Evolutionary conservation across 2,888 invertebrate genomes (phyloP), one percentile per base, ranked within the genome.

Genomic region (Augiades crinisus): DNA sequence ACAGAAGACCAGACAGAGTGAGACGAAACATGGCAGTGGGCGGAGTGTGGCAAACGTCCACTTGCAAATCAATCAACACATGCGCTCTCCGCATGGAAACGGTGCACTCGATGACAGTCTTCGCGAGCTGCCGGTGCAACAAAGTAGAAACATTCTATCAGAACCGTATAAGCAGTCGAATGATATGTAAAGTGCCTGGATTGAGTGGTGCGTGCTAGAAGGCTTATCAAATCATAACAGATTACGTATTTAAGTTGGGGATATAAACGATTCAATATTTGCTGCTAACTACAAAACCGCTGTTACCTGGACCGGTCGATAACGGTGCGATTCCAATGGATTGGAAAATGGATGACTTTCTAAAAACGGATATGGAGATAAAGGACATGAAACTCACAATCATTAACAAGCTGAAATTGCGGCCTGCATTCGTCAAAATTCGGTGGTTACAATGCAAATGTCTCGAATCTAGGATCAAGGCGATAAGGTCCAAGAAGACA

Each of bases 21-120:
- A 47, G 49, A 40, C 24, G 41, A 49, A 49, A 49, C 14, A 49
- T 41, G 17, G 13, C 16, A 21, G 45, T 24, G 47, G 40, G 47
- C 31, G 40, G 47, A 41, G 47, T 41, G 13, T n/a, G 31, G 31
- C 17, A 7, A 41, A 41, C 33, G 22, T 40, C 40, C 27, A 14
- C n/a, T 31, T 33, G 33, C 22, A 47, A 40, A 40, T 40, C 31
- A 40, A 33, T 40, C 33, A 40, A 47, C 33, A 47, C 40, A 40
- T 47, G 47, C 40, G 47, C 47, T 40, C 40, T 47, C 5, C 40
- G 38, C 21, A 22, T 31, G 5, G 31, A 14, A 33, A 10, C 13
- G 21, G 19, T 47, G 47, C 47, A 47, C 2, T 30, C 10, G 5
- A 8, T 12, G 30, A 19, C 5, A 27, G 46, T 19, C 27, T 17